phyloP scores from a whole-genome alignment of 1,140 invertebrate species.

The Vollenhovia emeryi region DNA sequence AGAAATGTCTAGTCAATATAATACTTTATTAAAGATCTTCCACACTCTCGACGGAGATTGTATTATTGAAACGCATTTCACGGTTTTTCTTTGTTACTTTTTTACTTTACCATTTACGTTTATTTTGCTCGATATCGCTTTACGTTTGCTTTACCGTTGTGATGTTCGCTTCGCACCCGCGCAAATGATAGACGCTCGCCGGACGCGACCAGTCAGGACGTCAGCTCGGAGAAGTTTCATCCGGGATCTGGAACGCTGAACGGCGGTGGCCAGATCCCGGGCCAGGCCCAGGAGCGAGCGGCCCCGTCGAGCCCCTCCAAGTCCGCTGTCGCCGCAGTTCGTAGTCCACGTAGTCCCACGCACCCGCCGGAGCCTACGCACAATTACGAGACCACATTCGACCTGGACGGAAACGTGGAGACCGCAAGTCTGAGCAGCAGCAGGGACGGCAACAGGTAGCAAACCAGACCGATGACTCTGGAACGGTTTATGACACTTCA shows the following conservation, averaged over 20 bases:
- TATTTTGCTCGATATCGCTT: constrained; percentile 40
- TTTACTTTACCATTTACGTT: background rate
- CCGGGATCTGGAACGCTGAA: constrained; percentile 81
- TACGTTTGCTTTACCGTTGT: constrained; percentile 29
- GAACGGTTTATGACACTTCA: background rate
- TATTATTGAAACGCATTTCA: background rate
- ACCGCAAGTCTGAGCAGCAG: constrained; percentile 88
- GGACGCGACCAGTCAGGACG: constrained; percentile 82
- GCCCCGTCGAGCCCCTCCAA: constrained; percentile 83
- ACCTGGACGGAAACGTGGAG: constrained; percentile 94
- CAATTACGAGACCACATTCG: constrained; percentile 94
- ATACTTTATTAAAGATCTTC: background rate
- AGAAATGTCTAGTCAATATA: background rate
- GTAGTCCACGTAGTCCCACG: constrained; percentile 80
- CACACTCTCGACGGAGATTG: background rate
- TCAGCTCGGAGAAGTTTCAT: constrained; percentile 81
- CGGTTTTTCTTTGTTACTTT: background rate
- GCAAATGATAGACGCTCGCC: constrained; percentile 80
- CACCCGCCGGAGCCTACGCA: constrained; percentile 82
- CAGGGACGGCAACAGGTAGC: constrained; percentile 89
- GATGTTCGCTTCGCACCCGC: constrained; percentile 22
- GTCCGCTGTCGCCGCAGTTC: constrained; percentile 74
- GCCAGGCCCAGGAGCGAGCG: constrained; percentile 58
- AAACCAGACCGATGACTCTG: background rate
- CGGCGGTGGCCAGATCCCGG: constrained; percentile 66